These are phyloP conservation scores for Temnopleurus reevesii DNA, from an alignment of 53 echinoderm and acorn worm species.

Conservation along the genomic window DNA sequence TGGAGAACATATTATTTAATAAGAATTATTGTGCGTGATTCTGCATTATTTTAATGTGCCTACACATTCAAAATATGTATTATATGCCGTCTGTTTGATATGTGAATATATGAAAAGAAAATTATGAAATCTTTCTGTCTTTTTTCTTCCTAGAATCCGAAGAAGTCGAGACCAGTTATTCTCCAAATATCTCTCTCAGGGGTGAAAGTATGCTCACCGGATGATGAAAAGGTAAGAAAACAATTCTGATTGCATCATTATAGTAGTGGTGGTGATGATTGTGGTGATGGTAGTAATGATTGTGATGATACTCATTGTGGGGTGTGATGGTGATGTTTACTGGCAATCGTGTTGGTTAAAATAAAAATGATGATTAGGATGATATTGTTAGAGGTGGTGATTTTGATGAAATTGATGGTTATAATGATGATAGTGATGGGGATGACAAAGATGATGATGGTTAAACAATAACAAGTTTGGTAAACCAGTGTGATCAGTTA, in stretches of 20 bases:
- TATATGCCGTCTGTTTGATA: neutral
- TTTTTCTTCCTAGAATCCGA: conserved; percentile 68
- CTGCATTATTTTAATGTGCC: too few relatives aligned
- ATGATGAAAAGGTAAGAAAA: conserved; percentile 83
- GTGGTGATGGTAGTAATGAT: neutral
- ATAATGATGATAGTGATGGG: neutral
- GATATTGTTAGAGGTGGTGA: neutral
- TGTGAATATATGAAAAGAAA: neutral
- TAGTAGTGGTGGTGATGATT: neutral
- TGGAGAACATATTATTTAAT: too few relatives aligned
- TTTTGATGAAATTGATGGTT: neutral
- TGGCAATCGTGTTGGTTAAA: neutral
- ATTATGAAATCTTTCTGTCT: neutral
- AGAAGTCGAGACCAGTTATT: conserved; percentile 85
- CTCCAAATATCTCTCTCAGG: conserved; percentile 91
- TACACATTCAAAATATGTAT: neutral
- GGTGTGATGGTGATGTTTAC: neutral
- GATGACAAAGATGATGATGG: neutral
- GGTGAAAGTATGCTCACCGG: conserved; percentile 91
- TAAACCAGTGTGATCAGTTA: too few relatives aligned
- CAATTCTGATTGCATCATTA: neutral
- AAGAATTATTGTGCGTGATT: too few relatives aligned
- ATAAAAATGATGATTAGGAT: neutral
- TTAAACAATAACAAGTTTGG: too few relatives aligned
- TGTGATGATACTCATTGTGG: too few relatives aligned